These are phyloP conservation scores for Palaemon carinicauda DNA, from an alignment of 1,140 invertebrate genomes.

Conservation along the genomic window DNA sequence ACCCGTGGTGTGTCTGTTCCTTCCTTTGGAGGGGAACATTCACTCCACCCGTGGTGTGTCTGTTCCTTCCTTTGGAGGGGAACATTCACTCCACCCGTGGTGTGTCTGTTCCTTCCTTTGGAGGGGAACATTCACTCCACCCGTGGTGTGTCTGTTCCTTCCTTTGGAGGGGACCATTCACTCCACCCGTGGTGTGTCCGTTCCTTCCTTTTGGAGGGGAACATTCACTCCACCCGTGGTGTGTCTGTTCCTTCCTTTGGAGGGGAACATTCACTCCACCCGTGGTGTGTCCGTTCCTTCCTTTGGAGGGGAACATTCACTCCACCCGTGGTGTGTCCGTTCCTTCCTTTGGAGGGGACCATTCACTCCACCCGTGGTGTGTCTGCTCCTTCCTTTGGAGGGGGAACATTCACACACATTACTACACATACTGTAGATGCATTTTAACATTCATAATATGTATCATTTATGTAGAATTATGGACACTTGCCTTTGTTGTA, in stretches of 20 bases:
- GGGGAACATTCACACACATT: background rate
- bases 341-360: background rate
- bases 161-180: too few relatives aligned
- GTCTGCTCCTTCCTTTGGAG: background rate
- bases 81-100: background rate
- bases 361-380: background rate
- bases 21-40: too few relatives aligned
- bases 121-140: too few relatives aligned
- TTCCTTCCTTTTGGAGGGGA: background rate
- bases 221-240: background rate
- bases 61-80: background rate
- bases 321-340: background rate
- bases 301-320: too few relatives aligned
- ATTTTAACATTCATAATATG: background rate
- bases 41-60: background rate
- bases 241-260: background rate
- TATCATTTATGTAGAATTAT: background rate
- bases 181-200: background rate
- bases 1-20: background rate
- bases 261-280: too few relatives aligned
- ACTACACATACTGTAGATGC: background rate
- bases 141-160: background rate
- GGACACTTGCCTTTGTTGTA: background rate
- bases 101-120: background rate
- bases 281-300: background rate